Evolutionary conservation across 1,140 invertebrate genomes (phyloP), one percentile per base, ranked within the genome.

Genomic region (Heterodera schachtii): DNA sequence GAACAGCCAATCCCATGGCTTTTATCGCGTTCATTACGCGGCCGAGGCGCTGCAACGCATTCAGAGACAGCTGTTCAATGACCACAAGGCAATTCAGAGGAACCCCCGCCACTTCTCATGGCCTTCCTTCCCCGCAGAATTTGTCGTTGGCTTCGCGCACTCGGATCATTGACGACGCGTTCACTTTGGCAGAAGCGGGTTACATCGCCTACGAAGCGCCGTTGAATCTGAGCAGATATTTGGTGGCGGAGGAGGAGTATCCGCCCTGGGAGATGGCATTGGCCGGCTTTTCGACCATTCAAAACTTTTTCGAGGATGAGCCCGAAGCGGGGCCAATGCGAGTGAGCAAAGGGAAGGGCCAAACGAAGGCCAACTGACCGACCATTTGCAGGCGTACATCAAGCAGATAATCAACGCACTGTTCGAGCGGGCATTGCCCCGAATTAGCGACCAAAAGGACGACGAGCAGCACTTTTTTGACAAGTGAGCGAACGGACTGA

Each of bases 121-220:
- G 31, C 31, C 31, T 31, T 31, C 31, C 31, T 0, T 31, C 31
- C 31, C 31, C 31, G 31, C 1, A 84, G 85, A 77, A 85, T 81
- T 73, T 86, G 47, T 83, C 82, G 49, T 60, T 85, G 16, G 71
- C 71, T 43, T 84, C 84, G 7, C 80, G 86, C 13, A 86, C 87
- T 5, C 85, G 86, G 46, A 73, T 88, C 19, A 86, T 87, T 71
- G 87, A 87, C 67, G 86, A 87, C 78, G 69, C 87, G 3, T 87
- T 87, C 75, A 84, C 86, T 5, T 66, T 87, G 74, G 87, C 86
- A 7, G 84, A 87, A 70, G 86, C 87, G 5, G 85, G 85, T 19
- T 82, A 81, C 52, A 49, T 87, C 11, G 81, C 83, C 19, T 87
- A 87, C 66, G 81, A 87, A 60, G 83, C 78, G 13, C 46, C 85